Base-by-base conservation (phyloP, 2,888 invertebrate species). In the Caenorhabditis sp. region DNA sequence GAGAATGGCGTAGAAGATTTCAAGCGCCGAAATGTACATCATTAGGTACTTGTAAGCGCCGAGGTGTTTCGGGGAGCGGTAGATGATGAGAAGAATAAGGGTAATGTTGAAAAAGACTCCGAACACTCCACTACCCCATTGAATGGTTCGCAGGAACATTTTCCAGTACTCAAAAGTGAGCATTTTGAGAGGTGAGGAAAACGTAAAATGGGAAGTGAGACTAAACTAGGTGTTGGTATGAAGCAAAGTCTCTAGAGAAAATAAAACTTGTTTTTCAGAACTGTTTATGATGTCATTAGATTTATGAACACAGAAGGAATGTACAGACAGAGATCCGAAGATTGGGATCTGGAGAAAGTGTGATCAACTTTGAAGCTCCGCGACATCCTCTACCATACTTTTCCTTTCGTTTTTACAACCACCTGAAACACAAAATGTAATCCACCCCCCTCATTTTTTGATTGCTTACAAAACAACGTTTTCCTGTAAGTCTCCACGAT, bases 401-500 rank as follows among this genome's bases (percentile, higher is more conserved):
- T 35, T 69, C 56, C 22, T n/a, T 12, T 10, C 28, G 16, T n/a
- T 51, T 12, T 38, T 38, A 10, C 38, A 38, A 10, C 38, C 38
- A 38, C 38, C 38, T 38, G 38, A 10, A 38, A 38, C 2, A 10
- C 2, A 38, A 38, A 2, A 10, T 38, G 2, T 10, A 38, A 10
- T 38, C 38, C 38, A 12, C n/a, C n/a, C n/a, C n/a, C n/a, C n/a
- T n/a, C n/a, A 10, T 5, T 38, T 38, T 38, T 38, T 38, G 2
- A 38, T 10, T 10, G 12, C 38, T 51, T 16, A 51, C 31, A 49
- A 4, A 58, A 31, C 14, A 58, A 4, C 0, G 76, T 59, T 12
- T 76, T 41, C 14, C 76, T 58, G 58, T 76, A 76, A 14, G 35
- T 66, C 26, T 47, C 41, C 24, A 76, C 49, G n/a, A 68, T 68